Conservation (phyloP, 2,797 vertebrate genomes). For the Molossus molossus region DNA sequence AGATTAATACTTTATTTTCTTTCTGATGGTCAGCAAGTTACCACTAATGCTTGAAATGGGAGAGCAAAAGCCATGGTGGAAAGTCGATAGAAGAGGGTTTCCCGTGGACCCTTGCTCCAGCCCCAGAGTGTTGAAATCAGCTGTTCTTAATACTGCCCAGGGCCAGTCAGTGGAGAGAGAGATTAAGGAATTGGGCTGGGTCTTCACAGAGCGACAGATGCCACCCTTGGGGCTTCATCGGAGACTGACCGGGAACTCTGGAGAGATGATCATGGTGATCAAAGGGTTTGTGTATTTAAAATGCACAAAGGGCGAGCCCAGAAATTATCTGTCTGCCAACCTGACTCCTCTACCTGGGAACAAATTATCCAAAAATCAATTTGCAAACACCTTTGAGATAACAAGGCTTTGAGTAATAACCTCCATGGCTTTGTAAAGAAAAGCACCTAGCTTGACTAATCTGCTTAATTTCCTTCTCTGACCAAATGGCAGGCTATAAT, state of each 20-base stretch:
- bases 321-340: conserved; percentile 83
- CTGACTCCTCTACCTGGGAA: conserved; percentile 82
- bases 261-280: conserved; percentile 68
- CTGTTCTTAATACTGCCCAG: conserved; percentile 63
- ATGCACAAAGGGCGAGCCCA: conserved; percentile 76
- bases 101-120: conserved; percentile 8
- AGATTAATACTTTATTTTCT: conserved; percentile 70
- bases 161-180: conserved; percentile 70
- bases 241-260: conserved; percentile 64
- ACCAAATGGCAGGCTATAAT: conserved; percentile 75
- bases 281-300: conserved; percentile 79
- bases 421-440: conserved; percentile 81
- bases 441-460: conserved; percentile 83
- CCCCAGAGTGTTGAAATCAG: background rate
- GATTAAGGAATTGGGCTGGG: conserved; percentile 64
- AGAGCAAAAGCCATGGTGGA: conserved; percentile 11
- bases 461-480: conserved; percentile 78
- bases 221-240: conserved; percentile 52
- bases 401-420: conserved; percentile 84
- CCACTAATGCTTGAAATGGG: conserved; percentile 50
- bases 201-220: conserved; percentile 68
- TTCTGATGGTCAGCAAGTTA: conserved; percentile 65
- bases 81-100: background rate
- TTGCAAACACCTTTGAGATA: conserved; percentile 84
- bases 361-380: conserved; percentile 85